Conservation (phyloP, 2,888 invertebrate genomes). For the Tetropium fuscum region DNA sequence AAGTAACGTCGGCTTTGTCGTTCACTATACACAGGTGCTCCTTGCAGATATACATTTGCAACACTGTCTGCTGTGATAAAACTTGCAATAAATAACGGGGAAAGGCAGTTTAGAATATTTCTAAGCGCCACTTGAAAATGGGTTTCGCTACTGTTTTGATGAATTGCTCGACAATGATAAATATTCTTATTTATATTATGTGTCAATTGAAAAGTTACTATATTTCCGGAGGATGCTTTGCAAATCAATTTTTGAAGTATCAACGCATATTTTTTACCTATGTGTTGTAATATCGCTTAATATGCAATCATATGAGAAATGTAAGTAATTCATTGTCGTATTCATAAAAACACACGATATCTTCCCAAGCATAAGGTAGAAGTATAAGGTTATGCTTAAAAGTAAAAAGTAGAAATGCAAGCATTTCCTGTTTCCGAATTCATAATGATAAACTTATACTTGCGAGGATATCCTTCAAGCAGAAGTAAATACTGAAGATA, state of each 20-base stretch:
- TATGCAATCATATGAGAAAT: too few relatives aligned
- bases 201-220: conserved; percentile 26
- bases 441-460: too few relatives aligned
- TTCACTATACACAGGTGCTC: conserved; percentile 45
- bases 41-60: conserved; percentile 44
- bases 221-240: conserved; percentile 5
- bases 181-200: conserved; percentile 22
- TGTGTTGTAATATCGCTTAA: too few relatives aligned
- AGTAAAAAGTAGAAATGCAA: too few relatives aligned
- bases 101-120: conserved; percentile 21
- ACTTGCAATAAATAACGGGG: conserved; percentile 41
- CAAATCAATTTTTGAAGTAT: conserved; percentile 22
- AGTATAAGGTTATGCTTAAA: too few relatives aligned
- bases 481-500: too few relatives aligned
- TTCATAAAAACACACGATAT: too few relatives aligned
- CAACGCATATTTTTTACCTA: too few relatives aligned
- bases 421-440: too few relatives aligned
- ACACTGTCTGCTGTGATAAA: conserved; percentile 44
- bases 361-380: too few relatives aligned
- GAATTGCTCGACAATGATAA: conserved; percentile 27
- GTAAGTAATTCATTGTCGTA: too few relatives aligned
- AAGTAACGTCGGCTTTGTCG: conserved; percentile 50
- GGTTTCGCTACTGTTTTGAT: conserved; percentile 29
- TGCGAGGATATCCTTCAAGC: too few relatives aligned
- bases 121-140: conserved; percentile 24